Percentiles rank a stretch among this genome's conserved stretches.
Conservation (phyloP, 35 echinoderm and acorn worm genomes). For the Eucidaris tribuloides region DNA sequence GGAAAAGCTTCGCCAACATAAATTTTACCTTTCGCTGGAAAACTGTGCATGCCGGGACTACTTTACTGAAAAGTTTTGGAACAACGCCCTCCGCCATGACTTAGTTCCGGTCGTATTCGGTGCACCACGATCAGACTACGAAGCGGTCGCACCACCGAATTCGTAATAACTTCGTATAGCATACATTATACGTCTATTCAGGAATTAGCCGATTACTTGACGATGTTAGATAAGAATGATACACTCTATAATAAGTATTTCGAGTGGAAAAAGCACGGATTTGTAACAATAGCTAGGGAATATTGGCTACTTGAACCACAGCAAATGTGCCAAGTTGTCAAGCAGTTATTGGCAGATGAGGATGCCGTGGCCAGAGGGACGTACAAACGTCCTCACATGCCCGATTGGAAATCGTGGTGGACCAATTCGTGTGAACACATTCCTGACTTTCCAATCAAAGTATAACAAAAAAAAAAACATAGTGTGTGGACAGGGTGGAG, state of each 20-base stretch:
- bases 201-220: slow-evolving; percentile 48
- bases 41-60: slow-evolving; percentile 55
- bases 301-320: neutral
- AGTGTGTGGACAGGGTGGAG: too few species aligned
- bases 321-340: neutral
- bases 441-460: neutral
- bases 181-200: slow-evolving; percentile 10
- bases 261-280: slow-evolving; percentile 63
- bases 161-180: slow-evolving; percentile 46
- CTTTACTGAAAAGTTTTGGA: slow-evolving; percentile 67
- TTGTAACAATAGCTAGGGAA: neutral
- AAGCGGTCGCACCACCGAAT: slow-evolving; percentile 13
- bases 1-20: slow-evolving; percentile 33
- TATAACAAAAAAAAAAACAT: neutral
- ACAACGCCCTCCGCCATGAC: slow-evolving; percentile 41
- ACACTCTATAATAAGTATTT: slow-evolving; percentile 68
- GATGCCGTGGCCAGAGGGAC: neutral
- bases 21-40: slow-evolving; percentile 61
- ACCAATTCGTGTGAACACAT: neutral
- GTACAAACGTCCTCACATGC: neutral
- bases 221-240: slow-evolving; percentile 18
- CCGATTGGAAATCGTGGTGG: slow-evolving; percentile 2
- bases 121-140: slow-evolving; percentile 24
- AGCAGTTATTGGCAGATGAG: neutral
- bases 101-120: slow-evolving; percentile 37